Evolutionary conservation across 2,113 vertebrate genomes (phyloP), one percentile per base, ranked within the genome.

Genomic region (Asarcornis scutulata): DNA sequence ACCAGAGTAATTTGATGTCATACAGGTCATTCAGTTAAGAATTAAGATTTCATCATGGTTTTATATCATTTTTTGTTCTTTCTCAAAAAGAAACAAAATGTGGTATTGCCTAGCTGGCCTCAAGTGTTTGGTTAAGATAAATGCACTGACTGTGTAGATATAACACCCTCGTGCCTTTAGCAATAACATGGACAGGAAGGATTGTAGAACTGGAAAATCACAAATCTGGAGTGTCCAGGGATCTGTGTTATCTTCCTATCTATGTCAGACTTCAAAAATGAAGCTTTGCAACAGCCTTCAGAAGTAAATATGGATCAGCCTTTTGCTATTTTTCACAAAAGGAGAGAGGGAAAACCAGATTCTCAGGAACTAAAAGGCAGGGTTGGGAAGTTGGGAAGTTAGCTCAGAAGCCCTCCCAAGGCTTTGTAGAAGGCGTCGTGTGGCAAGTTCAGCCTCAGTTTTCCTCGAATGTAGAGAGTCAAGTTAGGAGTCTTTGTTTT

Each of bases 1-100:
- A 86, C 93, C 76, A 68, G 73, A 90, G 82, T 86, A 78, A 88
- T 72, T 84, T 88, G 29, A 52, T 88, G 80, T 83, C 91, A 93
- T 16, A 90, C 29, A 66, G 38, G 66, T 88, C 38, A 40, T 90
- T 88, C 72, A 34, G 56, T 92, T 86, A 86, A 85, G 81, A 95
- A 77, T 71, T 95, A 88, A 72, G 34, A 52, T 86, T 91, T 86
- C 31, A n/a, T 90, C n/a, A 4, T 48, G 17, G 52, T 5, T 90
- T 83, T 78, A 38, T 55, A 67, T 77, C 0, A 15, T 31, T 42
- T 91, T 69, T 58, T 59, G 7, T 60, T 40, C 23, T 90, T 93
- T 94, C 83, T 95, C 68, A 17, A 84, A 53, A 84, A 60, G 64
- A 93, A 95, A 59, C 52, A 75, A 71, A 64, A 53, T 1, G 5